Conservation (phyloP, 2,888 invertebrate genomes). For the Agrochola macilenta region DNA sequence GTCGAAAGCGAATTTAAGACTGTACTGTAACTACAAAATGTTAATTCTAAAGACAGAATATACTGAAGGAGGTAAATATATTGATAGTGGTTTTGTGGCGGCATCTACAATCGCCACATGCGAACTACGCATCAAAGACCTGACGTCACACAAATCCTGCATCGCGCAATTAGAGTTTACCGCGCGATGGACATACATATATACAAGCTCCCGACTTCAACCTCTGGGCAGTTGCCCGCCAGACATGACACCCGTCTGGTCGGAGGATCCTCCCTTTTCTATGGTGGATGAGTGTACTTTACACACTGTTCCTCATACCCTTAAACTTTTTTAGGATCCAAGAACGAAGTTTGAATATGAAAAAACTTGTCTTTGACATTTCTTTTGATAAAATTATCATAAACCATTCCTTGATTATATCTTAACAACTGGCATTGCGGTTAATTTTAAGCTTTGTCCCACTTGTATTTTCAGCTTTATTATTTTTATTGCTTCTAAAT, state of each 20-base stretch:
- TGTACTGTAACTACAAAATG: neutral
- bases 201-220: too few species aligned
- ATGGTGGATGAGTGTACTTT: too few species aligned
- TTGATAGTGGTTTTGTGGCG: too few species aligned
- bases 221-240: too few species aligned
- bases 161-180: too few species aligned
- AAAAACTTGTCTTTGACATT: neutral
- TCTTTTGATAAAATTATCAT: neutral
- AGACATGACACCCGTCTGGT: too few species aligned
- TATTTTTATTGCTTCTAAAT: neutral
- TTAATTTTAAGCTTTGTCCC: neutral
- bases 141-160: too few species aligned
- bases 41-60: neutral
- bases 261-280: too few species aligned
- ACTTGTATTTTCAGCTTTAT: neutral
- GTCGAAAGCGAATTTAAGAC: neutral
- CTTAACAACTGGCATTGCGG: neutral
- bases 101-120: too few species aligned
- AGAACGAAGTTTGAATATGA: neutral
- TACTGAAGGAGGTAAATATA: neutral
- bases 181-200: too few species aligned
- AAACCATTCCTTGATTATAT: constrained; percentile 5
- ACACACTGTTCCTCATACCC: too few species aligned
- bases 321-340: neutral
- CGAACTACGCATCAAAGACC: too few species aligned